phyloP scores from a whole-genome alignment of 1,140 invertebrate species.

The Drosophila persimilis region DNA sequence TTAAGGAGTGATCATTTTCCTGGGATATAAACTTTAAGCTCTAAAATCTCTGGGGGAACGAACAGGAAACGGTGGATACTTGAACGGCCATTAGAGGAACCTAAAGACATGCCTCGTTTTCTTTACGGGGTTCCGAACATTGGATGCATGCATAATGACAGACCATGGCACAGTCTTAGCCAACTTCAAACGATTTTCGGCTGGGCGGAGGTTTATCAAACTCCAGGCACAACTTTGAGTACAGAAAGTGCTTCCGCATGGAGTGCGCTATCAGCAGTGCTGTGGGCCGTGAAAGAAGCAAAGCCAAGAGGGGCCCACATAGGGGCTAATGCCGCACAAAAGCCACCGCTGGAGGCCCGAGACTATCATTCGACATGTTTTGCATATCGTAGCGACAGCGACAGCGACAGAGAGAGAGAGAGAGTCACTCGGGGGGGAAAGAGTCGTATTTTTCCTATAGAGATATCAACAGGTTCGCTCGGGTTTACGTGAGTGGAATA shows the following conservation, averaged over 20 bases:
- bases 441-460: slow-evolving; percentile 8
- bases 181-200: slow-evolving; percentile 24
- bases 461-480: slow-evolving; percentile 61
- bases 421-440: slow-evolving; percentile 13
- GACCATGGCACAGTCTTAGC: too few species aligned
- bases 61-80: not conserved
- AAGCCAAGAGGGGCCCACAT: slow-evolving; percentile 36
- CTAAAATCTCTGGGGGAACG: not conserved
- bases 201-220: not conserved
- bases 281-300: slow-evolving; percentile 28
- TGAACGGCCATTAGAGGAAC: not conserved
- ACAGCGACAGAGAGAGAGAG: not conserved
- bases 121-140: slow-evolving; percentile 18
- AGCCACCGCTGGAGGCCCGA: not conserved
- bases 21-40: too few species aligned
- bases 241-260: slow-evolving; percentile 31
- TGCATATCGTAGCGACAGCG: slow-evolving; percentile 48
- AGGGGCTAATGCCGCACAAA: slow-evolving; percentile 42
- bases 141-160: slow-evolving; percentile 17
- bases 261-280: slow-evolving; percentile 37
- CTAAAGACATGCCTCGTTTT: slow-evolving; percentile 1
- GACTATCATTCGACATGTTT: slow-evolving; percentile 44
- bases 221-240: slow-evolving; percentile 1
- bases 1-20: too few species aligned
- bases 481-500: slow-evolving; percentile 64